phyloP scores from a whole-genome alignment of 1,140 invertebrate genomes.

The Orius insidiosus region DNA sequence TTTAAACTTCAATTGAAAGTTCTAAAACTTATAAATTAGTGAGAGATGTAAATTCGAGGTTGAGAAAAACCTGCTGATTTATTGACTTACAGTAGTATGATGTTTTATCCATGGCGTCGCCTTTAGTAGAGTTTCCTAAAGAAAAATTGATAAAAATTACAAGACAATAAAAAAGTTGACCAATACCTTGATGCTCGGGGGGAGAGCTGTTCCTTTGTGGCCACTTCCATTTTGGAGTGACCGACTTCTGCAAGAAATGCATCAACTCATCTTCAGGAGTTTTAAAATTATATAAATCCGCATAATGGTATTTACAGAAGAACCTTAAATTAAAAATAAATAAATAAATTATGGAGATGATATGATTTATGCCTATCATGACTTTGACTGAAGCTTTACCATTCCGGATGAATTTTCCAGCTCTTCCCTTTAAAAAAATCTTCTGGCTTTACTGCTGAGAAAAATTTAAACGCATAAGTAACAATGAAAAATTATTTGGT shows the following conservation, averaged over 20 bases:
- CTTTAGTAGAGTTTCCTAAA: conserved; percentile 9
- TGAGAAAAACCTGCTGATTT: background rate
- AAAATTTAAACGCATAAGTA: background rate
- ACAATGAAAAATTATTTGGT: background rate
- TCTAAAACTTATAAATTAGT: no score
- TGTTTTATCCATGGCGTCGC: conserved; percentile 12
- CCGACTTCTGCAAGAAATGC: conserved; percentile 58
- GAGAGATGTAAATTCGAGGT: no score
- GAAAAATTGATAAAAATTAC: conserved; percentile 3
- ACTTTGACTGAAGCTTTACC: no score
- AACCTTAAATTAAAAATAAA: conserved; percentile 47
- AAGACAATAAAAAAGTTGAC: background rate
- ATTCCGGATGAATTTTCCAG: conserved; percentile 83
- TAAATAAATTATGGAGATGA: no score
- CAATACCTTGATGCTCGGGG: conserved; percentile 23
- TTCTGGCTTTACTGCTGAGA: conserved; percentile 20
- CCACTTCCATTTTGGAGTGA: conserved; percentile 72
- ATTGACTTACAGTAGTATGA: conserved; percentile 14
- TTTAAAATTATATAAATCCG: conserved; percentile 43
- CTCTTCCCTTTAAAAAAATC: conserved; percentile 67
- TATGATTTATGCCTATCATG: no score
- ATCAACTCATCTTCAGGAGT: conserved; percentile 60
- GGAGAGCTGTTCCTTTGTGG: conserved; percentile 21
- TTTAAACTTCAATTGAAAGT: no score
- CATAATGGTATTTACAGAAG: conserved; percentile 68